Evolutionary conservation across 2,888 invertebrate species (phyloP).

Genomic region (Hemicrepidius hirtus): DNA sequence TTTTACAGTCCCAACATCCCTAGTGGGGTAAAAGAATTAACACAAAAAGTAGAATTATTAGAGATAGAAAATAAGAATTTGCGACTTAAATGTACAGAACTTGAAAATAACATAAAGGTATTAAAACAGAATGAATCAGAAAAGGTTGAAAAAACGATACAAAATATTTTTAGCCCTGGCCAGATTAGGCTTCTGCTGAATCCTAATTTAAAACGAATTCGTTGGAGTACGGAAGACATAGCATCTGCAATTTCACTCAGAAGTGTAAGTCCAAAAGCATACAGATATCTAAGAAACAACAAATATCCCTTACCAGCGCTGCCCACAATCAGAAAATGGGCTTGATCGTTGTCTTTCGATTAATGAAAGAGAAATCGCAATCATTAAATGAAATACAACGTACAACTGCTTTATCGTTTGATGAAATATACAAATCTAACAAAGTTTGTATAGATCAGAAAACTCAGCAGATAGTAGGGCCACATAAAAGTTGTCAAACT

Average conservation of each 20-base stretch:
- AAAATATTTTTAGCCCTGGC: background rate
- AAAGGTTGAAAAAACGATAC: background rate
- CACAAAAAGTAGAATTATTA: too few species aligned
- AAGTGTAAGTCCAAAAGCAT: conserved; percentile 23
- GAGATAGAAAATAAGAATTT: too few species aligned
- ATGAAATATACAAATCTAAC: conserved; percentile 55
- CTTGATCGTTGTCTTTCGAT: conserved; percentile 38
- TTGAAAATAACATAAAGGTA: background rate
- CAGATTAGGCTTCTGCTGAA: background rate
- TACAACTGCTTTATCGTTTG: conserved; percentile 47
- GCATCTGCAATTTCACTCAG: conserved; percentile 30
- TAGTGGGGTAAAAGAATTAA: too few species aligned
- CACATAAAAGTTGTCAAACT: conserved; percentile 54
- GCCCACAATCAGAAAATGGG: background rate
- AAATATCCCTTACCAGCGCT: background rate
- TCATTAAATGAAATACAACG: conserved; percentile 29
- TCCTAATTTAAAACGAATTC: background rate
- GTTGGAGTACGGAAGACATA: conserved; percentile 1
- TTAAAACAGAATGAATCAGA: background rate
- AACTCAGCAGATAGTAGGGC: conserved; percentile 52
- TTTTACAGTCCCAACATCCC: too few species aligned
- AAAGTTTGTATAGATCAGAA: conserved; percentile 54
- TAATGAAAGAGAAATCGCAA: conserved; percentile 49
- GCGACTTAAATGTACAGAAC: background rate
- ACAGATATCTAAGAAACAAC: conserved; percentile 6